These are phyloP conservation scores for Dicyrtomina minuta DNA, from an alignment of 2,888 invertebrate species.

Conservation along the genomic window DNA sequence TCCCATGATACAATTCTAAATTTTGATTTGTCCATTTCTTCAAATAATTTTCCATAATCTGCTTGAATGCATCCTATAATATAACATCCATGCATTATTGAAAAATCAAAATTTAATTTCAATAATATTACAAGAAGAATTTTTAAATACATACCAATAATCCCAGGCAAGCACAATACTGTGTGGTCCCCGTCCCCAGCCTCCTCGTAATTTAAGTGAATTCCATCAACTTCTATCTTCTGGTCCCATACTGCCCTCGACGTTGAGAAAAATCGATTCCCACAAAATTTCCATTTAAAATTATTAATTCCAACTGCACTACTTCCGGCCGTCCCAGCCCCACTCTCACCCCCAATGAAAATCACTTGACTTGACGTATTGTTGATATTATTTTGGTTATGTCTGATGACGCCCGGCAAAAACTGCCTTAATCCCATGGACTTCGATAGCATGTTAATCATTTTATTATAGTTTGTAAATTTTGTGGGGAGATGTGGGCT, in stretches of 20 bases:
- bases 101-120: not conserved
- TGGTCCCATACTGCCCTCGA: not conserved
- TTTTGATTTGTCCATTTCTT: constrained; percentile 19
- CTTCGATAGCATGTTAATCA: too few relatives aligned
- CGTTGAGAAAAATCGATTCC: too few relatives aligned
- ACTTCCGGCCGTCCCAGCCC: too few relatives aligned
- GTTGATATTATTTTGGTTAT: not conserved
- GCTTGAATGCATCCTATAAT: constrained; percentile 44
- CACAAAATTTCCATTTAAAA: too few relatives aligned
- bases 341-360: too few relatives aligned
- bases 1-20: constrained; percentile 60
- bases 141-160: constrained; percentile 62
- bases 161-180: constrained; percentile 76
- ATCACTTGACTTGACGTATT: not conserved
- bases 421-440: too few relatives aligned
- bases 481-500: too few relatives aligned
- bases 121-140: not conserved
- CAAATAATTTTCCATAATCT: constrained; percentile 36
- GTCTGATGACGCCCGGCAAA: not conserved
- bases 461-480: too few relatives aligned
- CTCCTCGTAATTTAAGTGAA: constrained; percentile 66
- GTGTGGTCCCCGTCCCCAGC: constrained; percentile 57
- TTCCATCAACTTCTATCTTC: constrained; percentile 54
- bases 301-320: too few relatives aligned
- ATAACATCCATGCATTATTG: too few relatives aligned